Evolutionary conservation across 2,888 invertebrate species (phyloP).

Genomic region (Esperia sulphurella): DNA sequence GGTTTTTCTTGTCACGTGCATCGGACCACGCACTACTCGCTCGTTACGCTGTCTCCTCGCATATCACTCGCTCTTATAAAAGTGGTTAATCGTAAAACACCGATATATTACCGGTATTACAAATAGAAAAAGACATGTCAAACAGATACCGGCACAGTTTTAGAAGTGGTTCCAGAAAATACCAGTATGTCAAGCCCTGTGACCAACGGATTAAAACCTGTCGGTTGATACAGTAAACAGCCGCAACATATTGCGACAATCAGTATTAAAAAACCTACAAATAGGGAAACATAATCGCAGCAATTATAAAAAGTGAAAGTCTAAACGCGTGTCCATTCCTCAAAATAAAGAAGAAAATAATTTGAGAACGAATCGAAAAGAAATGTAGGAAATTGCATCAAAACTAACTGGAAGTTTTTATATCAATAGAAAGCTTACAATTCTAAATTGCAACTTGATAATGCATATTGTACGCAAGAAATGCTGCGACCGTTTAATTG

Average conservation of each 20-base stretch:
- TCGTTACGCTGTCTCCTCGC: no score
- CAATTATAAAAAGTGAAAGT: constrained; percentile 6
- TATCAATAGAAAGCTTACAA: constrained; percentile 58
- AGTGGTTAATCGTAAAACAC: no score
- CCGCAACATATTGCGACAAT: not conserved
- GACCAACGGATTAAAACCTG: not conserved
- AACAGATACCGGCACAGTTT: no score
- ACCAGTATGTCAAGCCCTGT: no score
- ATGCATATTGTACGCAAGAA: constrained; percentile 42
- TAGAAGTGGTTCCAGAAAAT: no score
- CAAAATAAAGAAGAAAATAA: not conserved
- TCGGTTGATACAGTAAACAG: not conserved
- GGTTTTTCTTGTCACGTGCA: no score
- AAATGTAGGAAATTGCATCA: no score
- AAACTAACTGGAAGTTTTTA: constrained; percentile 33
- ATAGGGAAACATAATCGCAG: constrained; percentile 4
- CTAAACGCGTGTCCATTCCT: not conserved
- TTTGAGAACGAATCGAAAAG: not conserved
- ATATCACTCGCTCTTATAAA: no score
- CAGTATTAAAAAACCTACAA: not conserved
- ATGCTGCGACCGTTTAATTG: constrained; percentile 28
- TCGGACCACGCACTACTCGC: no score
- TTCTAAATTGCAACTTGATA: constrained; percentile 60
- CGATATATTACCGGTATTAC: no score
- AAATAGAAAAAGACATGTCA: no score